Evolutionary conservation across 1,140 invertebrate genomes (phyloP), one percentile per base, ranked within the genome.

Genomic region (Ostrea edulis): DNA sequence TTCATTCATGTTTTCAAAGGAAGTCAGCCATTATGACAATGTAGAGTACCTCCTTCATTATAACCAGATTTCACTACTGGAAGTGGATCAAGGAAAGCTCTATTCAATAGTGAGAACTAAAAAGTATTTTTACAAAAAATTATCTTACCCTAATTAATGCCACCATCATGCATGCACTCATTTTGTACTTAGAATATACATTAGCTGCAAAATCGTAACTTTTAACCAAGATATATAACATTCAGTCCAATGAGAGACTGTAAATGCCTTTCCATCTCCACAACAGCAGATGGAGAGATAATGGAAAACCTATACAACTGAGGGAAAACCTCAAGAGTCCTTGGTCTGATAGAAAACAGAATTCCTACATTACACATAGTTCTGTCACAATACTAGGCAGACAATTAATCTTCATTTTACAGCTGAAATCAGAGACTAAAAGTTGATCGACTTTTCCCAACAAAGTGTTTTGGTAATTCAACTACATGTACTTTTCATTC

Each of bases 241-340:
- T 62, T 77, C 25, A 77, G 35, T 29, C 25, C 68, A 29, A 7
- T 62, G n/a, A n/a, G 35, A 25, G 25, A 77, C 25, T 77, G 68
- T 77, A 77, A 77, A 77, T 77, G 29, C 14, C 22, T 77, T 77
- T 35, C 68, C 29, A 22, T 14, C 29, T 77, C 8, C 8, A 35
- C 22, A 77, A 29, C 14, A 77, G 68, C 25, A 44, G 68, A 3
- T 29, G 25, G 68, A 77, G 22, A 77, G 29, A 77, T 77, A 35
- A 77, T 77, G 25, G 68, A 77, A 77, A 71, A 77, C 29, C 29
- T 25, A 77, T 77, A 25, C 35, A 9, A 71, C 68, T 71, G 25
- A 77, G 7, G 8, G 14, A 77, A 77, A 77, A 35, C 68, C 29
- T 25, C 68, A 29, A 17, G 68, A 29, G 29, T 29, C 68, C 9